Evolutionary conservation across 2,113 vertebrate species (phyloP).

Genomic region (Sceloporus tristichus): DNA sequence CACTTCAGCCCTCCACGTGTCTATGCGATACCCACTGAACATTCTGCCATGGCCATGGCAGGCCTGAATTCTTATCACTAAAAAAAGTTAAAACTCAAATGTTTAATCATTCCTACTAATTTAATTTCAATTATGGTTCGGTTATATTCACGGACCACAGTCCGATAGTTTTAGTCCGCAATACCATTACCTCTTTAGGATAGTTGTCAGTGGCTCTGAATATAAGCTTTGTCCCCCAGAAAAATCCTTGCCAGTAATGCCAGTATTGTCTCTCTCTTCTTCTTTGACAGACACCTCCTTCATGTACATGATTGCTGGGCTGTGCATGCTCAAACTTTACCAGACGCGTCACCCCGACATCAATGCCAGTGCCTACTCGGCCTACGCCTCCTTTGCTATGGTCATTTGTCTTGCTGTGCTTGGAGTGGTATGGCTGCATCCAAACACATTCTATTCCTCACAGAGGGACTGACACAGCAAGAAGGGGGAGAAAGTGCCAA

Average conservation of each 20-base stretch:
- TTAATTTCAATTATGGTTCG: neutral
- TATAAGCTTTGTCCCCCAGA: too few relatives aligned
- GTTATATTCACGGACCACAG: neutral
- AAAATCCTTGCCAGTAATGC: neutral
- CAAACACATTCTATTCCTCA: neutral
- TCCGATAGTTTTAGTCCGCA: neutral
- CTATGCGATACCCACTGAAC: neutral
- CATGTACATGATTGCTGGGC: slow-evolving; percentile 87
- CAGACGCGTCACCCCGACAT: slow-evolving; percentile 87
- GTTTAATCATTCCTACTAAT: too few relatives aligned
- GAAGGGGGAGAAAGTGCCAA: neutral
- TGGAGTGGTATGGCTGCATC: slow-evolving; percentile 80
- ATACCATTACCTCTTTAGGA: neutral
- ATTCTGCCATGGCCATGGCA: neutral
- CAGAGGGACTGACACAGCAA: slow-evolving; percentile 9
- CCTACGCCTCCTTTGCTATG: slow-evolving; percentile 83
- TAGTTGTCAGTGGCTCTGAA: neutral
- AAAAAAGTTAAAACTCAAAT: too few relatives aligned
- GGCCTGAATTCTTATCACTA: neutral
- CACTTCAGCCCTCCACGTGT: neutral
- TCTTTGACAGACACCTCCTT: slow-evolving; percentile 81
- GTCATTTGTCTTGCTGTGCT: slow-evolving; percentile 84
- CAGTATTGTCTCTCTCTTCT: slow-evolving; percentile 35
- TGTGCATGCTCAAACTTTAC: slow-evolving; percentile 88
- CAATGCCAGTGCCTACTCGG: slow-evolving; percentile 84